Evolutionary conservation across 2,888 invertebrate species (phyloP), one percentile per base, ranked within the genome.

Genomic region (Dysmachus trigonus): DNA sequence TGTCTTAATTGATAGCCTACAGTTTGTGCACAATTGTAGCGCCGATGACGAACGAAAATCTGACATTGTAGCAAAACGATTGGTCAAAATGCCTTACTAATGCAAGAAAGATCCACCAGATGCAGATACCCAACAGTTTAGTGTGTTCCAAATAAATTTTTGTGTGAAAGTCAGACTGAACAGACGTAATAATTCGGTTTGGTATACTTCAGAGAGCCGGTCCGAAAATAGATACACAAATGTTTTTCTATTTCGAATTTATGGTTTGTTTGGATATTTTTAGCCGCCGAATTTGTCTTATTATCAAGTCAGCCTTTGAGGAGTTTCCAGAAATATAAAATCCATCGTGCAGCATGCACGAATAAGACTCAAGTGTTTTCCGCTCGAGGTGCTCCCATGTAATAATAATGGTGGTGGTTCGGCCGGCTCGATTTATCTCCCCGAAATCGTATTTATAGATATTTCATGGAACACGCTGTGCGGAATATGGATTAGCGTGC

Each of bases 221-320:
- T 35, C n/a, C 76, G 38, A 76, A 76, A 76, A 76, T 76, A 76
- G 76, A 76, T 76, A 76, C 38, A 76, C 76, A 76, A 76, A 76
- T 76, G 76, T 76, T 76, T 76, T 76, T 76, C 76, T 76, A 76
- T 76, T 76, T 76, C 76, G 76, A 76, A 76, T 76, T 76, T 76
- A 76, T 76, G 76, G 76, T 76, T 76, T 76, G 76, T 76, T 76
- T 76, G 22, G 76, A 76, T 76, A 76, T 76, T 76, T 76, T 76
- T 76, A 76, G 76, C 76, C 13, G 2, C 35, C 22, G 76, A 76
- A 76, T 76, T 76, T 76, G 41, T 76, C 76, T 76, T 76, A 76
- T 76, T 76, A 76, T 76, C 41, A 76, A 76, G 76, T n/a, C 73
- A 76, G 76, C 38, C 76, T 76, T 76, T 76, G 76, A 76, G 33